These are phyloP conservation scores for Caenorhabditis wallacei DNA, from an alignment of 2,888 invertebrate species.

Conservation along the genomic window DNA sequence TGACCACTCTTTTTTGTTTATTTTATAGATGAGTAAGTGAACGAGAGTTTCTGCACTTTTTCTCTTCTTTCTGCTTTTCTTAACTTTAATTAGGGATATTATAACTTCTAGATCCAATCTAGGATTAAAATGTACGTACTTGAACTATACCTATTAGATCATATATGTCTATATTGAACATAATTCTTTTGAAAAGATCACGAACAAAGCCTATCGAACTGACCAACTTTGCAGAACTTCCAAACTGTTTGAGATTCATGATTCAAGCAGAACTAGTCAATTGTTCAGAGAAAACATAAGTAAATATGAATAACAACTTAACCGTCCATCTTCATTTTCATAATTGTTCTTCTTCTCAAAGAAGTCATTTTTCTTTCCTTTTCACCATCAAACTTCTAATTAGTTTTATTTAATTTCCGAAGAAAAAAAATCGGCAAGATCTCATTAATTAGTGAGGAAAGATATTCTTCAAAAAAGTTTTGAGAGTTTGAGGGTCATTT, in stretches of 20 bases:
- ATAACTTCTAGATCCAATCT: too few relatives aligned
- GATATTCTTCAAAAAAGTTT: slow-evolving; percentile 37
- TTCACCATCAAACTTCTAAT: slow-evolving; percentile 12
- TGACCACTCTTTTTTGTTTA: slow-evolving; percentile 52
- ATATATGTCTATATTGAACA: background rate
- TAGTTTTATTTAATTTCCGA: slow-evolving; percentile 22
- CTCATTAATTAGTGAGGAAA: slow-evolving; percentile 55
- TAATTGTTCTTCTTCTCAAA: slow-evolving; percentile 29
- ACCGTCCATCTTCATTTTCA: slow-evolving; percentile 19
- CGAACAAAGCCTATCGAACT: too few relatives aligned
- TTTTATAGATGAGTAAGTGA: slow-evolving; percentile 17
- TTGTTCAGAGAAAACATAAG: slow-evolving; percentile 1
- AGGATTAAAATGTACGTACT: too few relatives aligned
- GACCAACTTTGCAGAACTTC: too few relatives aligned
- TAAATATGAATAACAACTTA: slow-evolving; percentile 1
- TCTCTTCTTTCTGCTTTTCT: slow-evolving; percentile 4
- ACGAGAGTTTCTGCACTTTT: slow-evolving; percentile 7
- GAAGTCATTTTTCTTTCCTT: background rate
- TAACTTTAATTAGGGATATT: too few relatives aligned
- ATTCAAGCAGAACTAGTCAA: slow-evolving; percentile 2
- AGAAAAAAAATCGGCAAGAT: slow-evolving; percentile 14
- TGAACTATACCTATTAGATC: background rate
- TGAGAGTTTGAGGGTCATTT: slow-evolving; percentile 50
- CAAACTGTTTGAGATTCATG: too few relatives aligned
- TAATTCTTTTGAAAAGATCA: too few relatives aligned